phyloP scores from a whole-genome alignment of 2,888 invertebrate genomes.

The Antheraea yamamai region DNA sequence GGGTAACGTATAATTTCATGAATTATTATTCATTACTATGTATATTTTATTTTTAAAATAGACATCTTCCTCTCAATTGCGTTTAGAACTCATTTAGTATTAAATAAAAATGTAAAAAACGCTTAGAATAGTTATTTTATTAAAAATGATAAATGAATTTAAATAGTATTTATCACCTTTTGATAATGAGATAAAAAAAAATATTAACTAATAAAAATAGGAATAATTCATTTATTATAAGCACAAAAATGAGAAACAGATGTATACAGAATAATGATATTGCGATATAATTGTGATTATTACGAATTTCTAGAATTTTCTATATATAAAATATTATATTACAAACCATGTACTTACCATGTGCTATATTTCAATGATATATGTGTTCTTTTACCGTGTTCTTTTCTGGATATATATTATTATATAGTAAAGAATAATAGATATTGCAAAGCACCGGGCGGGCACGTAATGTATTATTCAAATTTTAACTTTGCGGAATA shows the following conservation, averaged over 20 bases:
- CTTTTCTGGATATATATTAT: background rate
- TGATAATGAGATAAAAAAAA: background rate
- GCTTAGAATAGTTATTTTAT: background rate
- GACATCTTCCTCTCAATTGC: background rate
- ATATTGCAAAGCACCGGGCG: background rate
- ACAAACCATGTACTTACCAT: background rate
- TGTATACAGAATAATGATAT: background rate
- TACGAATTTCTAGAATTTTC: background rate
- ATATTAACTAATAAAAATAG: background rate
- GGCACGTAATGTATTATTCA: background rate
- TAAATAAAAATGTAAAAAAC: too few species aligned
- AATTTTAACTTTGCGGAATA: background rate
- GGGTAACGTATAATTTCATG: conserved; percentile 55
- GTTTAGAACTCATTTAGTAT: background rate
- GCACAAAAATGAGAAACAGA: background rate
- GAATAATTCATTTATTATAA: background rate
- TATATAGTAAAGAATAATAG: background rate
- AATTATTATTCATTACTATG: background rate
- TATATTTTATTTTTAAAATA: background rate
- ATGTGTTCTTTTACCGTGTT: background rate
- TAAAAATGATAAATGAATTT: background rate
- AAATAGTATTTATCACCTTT: background rate
- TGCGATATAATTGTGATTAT: background rate
- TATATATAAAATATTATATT: background rate
- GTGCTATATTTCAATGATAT: background rate